Percentiles rank a stretch among this genome's conserved stretches.
These are phyloP conservation scores for Cinclus mexicanus DNA, from an alignment of 2,113 vertebrate species.

Conservation along the genomic window DNA sequence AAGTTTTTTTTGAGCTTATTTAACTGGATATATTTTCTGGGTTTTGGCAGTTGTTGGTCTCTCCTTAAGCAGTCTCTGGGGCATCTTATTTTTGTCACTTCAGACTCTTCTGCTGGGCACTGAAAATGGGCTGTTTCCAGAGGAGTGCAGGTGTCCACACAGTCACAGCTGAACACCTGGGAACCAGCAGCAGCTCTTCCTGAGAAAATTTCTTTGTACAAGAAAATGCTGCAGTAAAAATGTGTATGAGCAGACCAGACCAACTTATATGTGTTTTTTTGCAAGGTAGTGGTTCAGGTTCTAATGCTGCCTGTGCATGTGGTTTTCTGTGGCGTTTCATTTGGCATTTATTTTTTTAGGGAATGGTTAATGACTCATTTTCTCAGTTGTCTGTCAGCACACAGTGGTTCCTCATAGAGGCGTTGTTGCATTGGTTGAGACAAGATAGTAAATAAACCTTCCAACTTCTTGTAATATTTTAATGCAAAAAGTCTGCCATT, in stretches of 20 bases:
- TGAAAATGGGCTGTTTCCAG: background rate
- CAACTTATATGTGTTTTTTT: accelerated
- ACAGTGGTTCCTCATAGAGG: background rate
- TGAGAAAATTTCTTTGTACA: background rate
- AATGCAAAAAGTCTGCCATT: background rate
- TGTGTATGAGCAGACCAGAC: background rate
- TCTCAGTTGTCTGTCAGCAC: background rate
- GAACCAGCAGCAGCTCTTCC: background rate
- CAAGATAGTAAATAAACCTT: background rate
- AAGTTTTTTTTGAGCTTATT: background rate
- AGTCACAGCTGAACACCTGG: background rate
- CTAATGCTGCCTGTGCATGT: background rate
- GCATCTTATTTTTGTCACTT: background rate
- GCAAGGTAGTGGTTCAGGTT: background rate
- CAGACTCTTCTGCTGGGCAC: background rate
- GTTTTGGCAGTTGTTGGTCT: background rate
- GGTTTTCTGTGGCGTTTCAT: background rate
- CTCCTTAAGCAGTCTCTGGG: background rate
- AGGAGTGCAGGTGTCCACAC: background rate
- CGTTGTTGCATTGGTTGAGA: background rate
- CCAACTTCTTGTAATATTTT: background rate
- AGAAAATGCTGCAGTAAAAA: background rate
- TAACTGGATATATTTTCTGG: background rate
- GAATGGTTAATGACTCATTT: background rate
- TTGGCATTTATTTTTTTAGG: background rate